Conservation (phyloP, 1,140 invertebrate species). For the Mylabris phalerata region DNA sequence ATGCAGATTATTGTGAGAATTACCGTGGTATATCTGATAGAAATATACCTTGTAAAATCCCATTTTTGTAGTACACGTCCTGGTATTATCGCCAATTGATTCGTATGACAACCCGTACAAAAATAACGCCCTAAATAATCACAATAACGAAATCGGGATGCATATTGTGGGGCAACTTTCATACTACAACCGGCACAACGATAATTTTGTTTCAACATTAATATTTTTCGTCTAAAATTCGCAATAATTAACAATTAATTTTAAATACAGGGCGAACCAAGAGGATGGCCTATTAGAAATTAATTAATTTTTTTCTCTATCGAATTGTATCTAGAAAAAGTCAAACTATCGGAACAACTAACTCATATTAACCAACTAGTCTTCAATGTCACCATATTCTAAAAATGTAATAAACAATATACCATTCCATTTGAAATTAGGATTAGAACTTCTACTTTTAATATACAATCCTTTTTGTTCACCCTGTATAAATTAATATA, state of each 20-base stretch:
- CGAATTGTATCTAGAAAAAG: too few relatives aligned
- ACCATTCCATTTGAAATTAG: not conserved
- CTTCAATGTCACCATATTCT: too few relatives aligned
- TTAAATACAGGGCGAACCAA: too few relatives aligned
- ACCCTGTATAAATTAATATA: not conserved
- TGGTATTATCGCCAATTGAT: slow-evolving; percentile 69
- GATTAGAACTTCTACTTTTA: not conserved
- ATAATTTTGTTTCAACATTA: slow-evolving; percentile 72
- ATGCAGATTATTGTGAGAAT: too few relatives aligned
- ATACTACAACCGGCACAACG: slow-evolving; percentile 83
- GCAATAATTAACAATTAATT: too few relatives aligned
- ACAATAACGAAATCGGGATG: slow-evolving; percentile 71
- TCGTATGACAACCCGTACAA: slow-evolving; percentile 81
- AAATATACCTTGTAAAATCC: slow-evolving; percentile 57
- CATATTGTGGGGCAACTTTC: slow-evolving; percentile 64
- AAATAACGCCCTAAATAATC: slow-evolving; percentile 83
- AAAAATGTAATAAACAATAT: slow-evolving; percentile 20
- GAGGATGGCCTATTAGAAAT: too few relatives aligned
- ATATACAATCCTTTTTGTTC: not conserved
- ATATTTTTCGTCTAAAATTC: slow-evolving; percentile 51
- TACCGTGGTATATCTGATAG: too few relatives aligned
- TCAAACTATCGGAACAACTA: too few relatives aligned
- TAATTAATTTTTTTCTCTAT: too few relatives aligned
- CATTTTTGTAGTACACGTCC: slow-evolving; percentile 68
- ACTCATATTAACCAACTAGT: too few relatives aligned